phyloP scores from a whole-genome alignment of 2,888 invertebrate genomes.

The Pyrrhia umbra region DNA sequence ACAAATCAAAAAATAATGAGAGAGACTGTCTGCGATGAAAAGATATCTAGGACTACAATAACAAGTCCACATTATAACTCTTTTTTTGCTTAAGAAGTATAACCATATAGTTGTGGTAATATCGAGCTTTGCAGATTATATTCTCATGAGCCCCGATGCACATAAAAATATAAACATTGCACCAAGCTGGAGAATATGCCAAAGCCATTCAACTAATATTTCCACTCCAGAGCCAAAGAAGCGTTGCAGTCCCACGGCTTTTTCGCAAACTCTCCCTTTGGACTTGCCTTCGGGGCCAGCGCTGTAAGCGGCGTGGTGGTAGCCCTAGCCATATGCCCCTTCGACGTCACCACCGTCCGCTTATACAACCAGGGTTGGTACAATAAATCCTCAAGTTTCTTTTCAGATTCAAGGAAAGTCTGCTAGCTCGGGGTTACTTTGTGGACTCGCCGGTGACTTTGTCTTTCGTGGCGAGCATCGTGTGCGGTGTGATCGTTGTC shows the following conservation, averaged over 20 bases:
- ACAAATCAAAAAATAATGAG: too few relatives aligned
- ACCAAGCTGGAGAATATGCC: conserved; percentile 24
- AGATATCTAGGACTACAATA: too few relatives aligned
- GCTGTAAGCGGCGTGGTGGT: conserved; percentile 94
- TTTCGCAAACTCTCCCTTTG: conserved; percentile 77
- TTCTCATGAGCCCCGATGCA: too few relatives aligned
- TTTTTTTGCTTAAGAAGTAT: too few relatives aligned
- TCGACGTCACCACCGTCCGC: conserved; percentile 96
- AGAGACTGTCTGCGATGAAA: too few relatives aligned
- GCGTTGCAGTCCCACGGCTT: conserved; percentile 74
- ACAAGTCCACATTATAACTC: too few relatives aligned
- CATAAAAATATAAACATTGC: neutral
- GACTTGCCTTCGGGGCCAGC: conserved; percentile 90
- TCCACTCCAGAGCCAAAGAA: conserved; percentile 80
- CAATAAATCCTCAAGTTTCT: conserved; percentile 42
- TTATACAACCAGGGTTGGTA: conserved; percentile 96
- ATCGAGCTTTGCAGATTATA: too few relatives aligned
- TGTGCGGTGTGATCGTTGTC: conserved; percentile 94
- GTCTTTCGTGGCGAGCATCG: conserved; percentile 93
- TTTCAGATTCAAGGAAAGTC: conserved; percentile 82
- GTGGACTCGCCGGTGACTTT: conserved; percentile 90
- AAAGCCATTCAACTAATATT: conserved; percentile 32
- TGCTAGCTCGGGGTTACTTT: conserved; percentile 76
- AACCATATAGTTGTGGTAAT: too few relatives aligned
- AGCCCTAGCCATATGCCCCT: conserved; percentile 94